Evolutionary conservation across 2,888 invertebrate genomes (phyloP).

Genomic region (Macaria notata): DNA sequence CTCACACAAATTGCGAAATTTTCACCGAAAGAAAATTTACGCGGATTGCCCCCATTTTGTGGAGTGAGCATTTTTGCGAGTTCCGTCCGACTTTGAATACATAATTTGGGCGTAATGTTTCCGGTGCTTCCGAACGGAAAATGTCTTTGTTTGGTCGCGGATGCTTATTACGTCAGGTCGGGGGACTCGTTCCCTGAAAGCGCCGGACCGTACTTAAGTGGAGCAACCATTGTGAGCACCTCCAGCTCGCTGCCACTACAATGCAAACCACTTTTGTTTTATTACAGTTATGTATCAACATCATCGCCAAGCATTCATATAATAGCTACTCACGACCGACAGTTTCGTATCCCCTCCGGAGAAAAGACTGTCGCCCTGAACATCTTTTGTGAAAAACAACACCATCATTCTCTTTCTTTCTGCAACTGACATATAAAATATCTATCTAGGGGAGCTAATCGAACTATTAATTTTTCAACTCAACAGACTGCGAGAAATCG

Average conservation of each 20-base stretch:
- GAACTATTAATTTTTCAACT: slow-evolving; percentile 31
- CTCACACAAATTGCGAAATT: slow-evolving; percentile 14
- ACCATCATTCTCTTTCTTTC: slow-evolving; percentile 12
- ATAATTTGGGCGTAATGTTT: slow-evolving; percentile 65
- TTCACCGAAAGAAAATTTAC: slow-evolving; percentile 24
- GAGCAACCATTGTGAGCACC: slow-evolving; percentile 63
- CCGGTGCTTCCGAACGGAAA: slow-evolving; percentile 61
- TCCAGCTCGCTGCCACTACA: slow-evolving; percentile 50
- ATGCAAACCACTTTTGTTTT: slow-evolving; percentile 71
- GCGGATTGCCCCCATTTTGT: slow-evolving; percentile 30
- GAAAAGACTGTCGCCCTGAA: slow-evolving; percentile 13
- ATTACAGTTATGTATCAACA: slow-evolving; percentile 68
- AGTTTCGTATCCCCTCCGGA: slow-evolving; percentile 34
- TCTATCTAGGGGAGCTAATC: slow-evolving; percentile 21
- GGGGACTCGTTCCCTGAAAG: slow-evolving; percentile 67
- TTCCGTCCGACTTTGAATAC: slow-evolving; percentile 53
- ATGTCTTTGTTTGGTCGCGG: slow-evolving; percentile 72
- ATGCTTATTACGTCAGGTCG: slow-evolving; percentile 71
- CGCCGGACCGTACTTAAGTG: slow-evolving; percentile 71
- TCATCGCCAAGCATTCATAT: slow-evolving; percentile 63
- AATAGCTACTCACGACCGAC: slow-evolving; percentile 50
- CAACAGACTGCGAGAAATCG: slow-evolving; percentile 25
- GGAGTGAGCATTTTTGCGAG: slow-evolving; percentile 43
- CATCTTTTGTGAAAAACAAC: slow-evolving; percentile 4
- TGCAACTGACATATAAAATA: slow-evolving; percentile 17